Base-by-base conservation (phyloP, 30 jellyfish, hydroid and myxozoan genomes). In the Aurelia aurita region DNA sequence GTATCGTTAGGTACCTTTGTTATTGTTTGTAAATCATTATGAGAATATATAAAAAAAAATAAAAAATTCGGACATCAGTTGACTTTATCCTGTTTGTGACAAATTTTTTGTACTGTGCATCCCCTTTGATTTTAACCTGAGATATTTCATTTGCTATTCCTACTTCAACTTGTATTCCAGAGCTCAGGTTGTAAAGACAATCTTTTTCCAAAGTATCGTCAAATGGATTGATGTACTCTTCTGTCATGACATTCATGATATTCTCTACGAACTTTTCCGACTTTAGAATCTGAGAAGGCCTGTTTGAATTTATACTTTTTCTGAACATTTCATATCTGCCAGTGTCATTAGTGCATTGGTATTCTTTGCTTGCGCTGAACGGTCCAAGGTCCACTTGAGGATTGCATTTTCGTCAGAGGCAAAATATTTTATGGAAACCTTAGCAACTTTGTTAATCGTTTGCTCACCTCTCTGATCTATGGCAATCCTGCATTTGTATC, bases 391-490 rank as follows among this genome's bases (percentile, higher is more conserved):
- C 94, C 89, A 84, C 70, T 84, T 84, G 29, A 84, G 82, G 0
- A 84, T 65, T 18, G 71, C 70, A 34, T 60, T 43, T 35, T 28
- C 53, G 26, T 84, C 90, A 1, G 82, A 54, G 45, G 88, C 90
- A 71, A 83, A 69, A 39, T 77, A 54, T 71, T 70, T 83, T 25
- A 69, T 83, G 45, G 51, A 20, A 31, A 28, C 60, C 70, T 71
- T 84, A 1, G 82, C 94, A 55, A 58, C 89, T 54, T 22, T 71
- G 60, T 84, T 71, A 0, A 84, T 84, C 31, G 94, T 70, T 58
- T 84, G 94, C 60, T 72, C 94, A 12, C 89, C 94, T 32, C 94
- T 27, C 69, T 84, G 89, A 60, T 84, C 94, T 0, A 71, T 72
- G 15, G 81, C 83, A 53, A 66, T 72, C 60, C 90, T 54, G 51